phyloP scores from a whole-genome alignment of 2,888 invertebrate species.

The Pseudococcus jackbeardsleyi region DNA sequence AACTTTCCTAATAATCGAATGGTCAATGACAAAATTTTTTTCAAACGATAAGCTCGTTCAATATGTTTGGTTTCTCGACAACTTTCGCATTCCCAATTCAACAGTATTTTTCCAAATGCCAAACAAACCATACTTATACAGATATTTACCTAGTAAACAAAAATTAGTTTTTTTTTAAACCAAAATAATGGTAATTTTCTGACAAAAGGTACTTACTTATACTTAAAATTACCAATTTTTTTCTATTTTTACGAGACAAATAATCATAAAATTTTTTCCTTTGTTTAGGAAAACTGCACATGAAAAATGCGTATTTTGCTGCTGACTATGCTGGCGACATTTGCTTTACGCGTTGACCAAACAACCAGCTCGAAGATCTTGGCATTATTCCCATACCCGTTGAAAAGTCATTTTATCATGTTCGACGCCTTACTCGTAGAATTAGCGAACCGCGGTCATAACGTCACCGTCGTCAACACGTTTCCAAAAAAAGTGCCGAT shows the following conservation, averaged over 20 bases:
- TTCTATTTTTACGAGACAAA: not conserved
- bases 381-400: slow-evolving; percentile 57
- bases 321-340: not conserved
- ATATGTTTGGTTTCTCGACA: not conserved
- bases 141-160: too few species aligned
- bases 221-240: too few species aligned
- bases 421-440: slow-evolving; percentile 59
- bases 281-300: not conserved
- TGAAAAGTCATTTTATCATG: slow-evolving; percentile 57
- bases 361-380: slow-evolving; percentile 39
- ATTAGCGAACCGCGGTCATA: slow-evolving; percentile 58
- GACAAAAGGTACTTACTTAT: not conserved
- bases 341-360: slow-evolving; percentile 2
- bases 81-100: not conserved
- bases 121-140: not conserved
- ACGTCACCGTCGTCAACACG: slow-evolving; percentile 53
- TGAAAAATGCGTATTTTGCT: slow-evolving; percentile 48
- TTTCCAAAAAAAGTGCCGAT: slow-evolving; percentile 44
- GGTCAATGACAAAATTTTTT: not conserved
- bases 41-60: not conserved
- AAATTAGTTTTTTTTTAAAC: too few species aligned
- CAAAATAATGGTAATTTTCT: not conserved
- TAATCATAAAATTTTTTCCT: not conserved
- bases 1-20: not conserved
- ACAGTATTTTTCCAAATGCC: not conserved